phyloP scores from a whole-genome alignment of 2,888 invertebrate species.

The Agonopterix alstromeriana region DNA sequence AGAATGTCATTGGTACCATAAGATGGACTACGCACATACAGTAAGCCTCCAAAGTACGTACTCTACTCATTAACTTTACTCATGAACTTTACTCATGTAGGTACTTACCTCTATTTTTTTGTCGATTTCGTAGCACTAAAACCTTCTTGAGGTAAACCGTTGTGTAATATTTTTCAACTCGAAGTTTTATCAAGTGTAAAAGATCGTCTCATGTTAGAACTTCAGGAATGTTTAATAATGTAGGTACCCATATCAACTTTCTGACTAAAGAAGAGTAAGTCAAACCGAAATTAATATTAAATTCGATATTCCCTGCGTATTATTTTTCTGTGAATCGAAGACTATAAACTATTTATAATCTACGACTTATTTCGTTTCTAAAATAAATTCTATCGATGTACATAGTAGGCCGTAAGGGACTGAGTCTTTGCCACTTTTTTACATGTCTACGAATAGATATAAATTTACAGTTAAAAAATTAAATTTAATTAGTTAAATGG shows the following conservation, averaged over 20 bases:
- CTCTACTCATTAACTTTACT: too few species aligned
- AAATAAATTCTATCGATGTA: constrained; percentile 42
- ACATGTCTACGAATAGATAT: constrained; percentile 58
- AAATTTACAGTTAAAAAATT: constrained; percentile 29
- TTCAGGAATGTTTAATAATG: background rate
- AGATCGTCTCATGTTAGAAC: too few species aligned
- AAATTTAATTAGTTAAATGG: constrained; percentile 29
- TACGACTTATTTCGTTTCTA: constrained; percentile 12
- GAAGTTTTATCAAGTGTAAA: too few species aligned
- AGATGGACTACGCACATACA: too few species aligned
- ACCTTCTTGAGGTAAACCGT: too few species aligned
- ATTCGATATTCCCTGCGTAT: constrained; percentile 14
- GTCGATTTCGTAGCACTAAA: too few species aligned
- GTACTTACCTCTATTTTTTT: too few species aligned
- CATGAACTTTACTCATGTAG: too few species aligned
- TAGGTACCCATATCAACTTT: background rate
- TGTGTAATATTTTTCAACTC: too few species aligned
- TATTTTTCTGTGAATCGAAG: constrained; percentile 15
- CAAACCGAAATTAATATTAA: background rate
- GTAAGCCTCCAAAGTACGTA: too few species aligned
- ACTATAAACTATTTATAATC: constrained; percentile 18
- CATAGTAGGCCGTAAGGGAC: constrained; percentile 66
- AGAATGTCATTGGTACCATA: too few species aligned
- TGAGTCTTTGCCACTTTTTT: constrained; percentile 74
- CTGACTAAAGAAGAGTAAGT: too few species aligned